Conservation (phyloP, 2,113 vertebrate genomes). For the Siniperca knerii region DNA sequence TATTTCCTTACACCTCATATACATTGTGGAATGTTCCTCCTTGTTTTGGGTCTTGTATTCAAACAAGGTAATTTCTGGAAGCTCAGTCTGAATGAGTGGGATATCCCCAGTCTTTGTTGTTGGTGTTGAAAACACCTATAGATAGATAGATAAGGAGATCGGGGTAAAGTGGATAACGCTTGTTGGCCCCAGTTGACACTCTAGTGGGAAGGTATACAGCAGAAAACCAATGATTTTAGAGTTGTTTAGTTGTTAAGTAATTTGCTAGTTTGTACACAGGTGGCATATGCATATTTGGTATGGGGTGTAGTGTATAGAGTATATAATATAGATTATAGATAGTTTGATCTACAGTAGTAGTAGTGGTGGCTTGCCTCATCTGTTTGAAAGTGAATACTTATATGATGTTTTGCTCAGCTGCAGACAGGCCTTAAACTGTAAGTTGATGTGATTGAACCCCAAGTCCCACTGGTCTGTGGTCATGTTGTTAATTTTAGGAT, state of each 20-base stretch:
- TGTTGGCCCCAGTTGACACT: too few species aligned
- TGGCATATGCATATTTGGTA: too few species aligned
- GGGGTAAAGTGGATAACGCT: background rate
- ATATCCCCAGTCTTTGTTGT: background rate
- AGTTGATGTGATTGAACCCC: background rate
- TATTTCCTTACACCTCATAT: background rate
- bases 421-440: background rate
- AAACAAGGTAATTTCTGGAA: too few species aligned
- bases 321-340: too few species aligned
- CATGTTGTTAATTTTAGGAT: conserved; percentile 34
- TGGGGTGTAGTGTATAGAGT: too few species aligned
- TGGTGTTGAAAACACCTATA: background rate
- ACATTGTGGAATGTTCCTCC: background rate
- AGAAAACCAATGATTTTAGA: too few species aligned
- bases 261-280: background rate
- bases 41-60: background rate
- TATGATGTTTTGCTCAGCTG: conserved; percentile 8
- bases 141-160: background rate
- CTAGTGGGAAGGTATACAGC: too few species aligned
- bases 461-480: conserved; percentile 25
- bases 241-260: too few species aligned
- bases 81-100: too few species aligned
- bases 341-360: background rate
- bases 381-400: background rate
- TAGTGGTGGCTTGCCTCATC: background rate